Evolutionary conservation across 2,888 invertebrate species (phyloP).

Genomic region (Deilephila porcellus): DNA sequence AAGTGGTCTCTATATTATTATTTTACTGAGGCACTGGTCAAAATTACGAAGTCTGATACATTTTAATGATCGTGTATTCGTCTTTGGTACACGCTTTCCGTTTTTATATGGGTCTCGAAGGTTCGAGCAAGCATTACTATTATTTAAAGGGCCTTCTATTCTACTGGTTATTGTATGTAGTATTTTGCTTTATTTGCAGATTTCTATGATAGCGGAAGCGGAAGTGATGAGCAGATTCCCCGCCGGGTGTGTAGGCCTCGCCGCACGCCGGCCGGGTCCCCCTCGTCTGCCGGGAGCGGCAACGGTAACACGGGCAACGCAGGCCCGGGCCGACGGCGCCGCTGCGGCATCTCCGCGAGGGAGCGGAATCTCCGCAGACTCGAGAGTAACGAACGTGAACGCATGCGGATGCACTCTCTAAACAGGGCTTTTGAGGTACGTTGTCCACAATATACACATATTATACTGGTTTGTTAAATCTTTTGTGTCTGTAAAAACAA

Average conservation of each 20-base stretch:
- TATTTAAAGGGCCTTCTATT: neutral
- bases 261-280: conserved; percentile 64
- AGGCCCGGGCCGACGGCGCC: conserved; percentile 85
- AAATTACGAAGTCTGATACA: conserved; percentile 18
- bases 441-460: neutral
- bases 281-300: conserved; percentile 60
- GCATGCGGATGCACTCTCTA: conserved; percentile 96
- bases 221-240: conserved; percentile 66
- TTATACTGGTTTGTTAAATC: too few relatives aligned
- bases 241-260: conserved; percentile 63
- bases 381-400: conserved; percentile 95
- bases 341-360: conserved; percentile 91
- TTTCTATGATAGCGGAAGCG: conserved; percentile 74
- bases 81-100: neutral
- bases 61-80: conserved; percentile 16
- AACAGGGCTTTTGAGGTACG: conserved; percentile 95
- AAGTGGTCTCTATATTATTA: conserved; percentile 30
- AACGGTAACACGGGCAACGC: conserved; percentile 51
- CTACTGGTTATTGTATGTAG: neutral
- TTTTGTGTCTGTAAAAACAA: too few relatives aligned
- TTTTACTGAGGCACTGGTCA: conserved; percentile 10
- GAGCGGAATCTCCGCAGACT: conserved; percentile 93
- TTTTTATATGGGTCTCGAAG: neutral
- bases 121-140: neutral
- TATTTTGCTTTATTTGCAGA: conserved; percentile 55